Conservation (phyloP, 1,140 invertebrate species). For the Antheraea pernyi region DNA sequence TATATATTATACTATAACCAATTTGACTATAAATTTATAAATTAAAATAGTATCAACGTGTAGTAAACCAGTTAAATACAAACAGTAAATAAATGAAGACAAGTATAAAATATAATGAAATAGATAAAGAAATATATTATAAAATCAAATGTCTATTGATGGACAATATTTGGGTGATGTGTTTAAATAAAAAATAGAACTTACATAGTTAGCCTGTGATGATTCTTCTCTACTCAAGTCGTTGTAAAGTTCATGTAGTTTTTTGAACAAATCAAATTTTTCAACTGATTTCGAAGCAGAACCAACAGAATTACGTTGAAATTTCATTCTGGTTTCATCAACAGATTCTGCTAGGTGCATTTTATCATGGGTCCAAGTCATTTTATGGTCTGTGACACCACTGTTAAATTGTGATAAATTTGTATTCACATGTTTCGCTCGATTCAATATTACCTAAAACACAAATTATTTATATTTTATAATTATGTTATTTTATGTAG, state of each 20-base stretch:
- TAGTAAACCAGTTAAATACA: no score
- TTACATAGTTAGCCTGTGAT: slow-evolving; percentile 73
- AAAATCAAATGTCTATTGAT: not conserved
- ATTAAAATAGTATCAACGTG: no score
- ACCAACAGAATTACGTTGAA: slow-evolving; percentile 66
- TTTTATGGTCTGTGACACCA: slow-evolving; percentile 74
- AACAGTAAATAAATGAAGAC: no score
- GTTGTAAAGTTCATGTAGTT: slow-evolving; percentile 80
- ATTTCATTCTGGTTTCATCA: slow-evolving; percentile 72
- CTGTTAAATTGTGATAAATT: slow-evolving; percentile 67
- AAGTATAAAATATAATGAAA: slow-evolving; percentile 12
- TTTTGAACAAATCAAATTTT: slow-evolving; percentile 81
- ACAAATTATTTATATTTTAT: slow-evolving; percentile 26
- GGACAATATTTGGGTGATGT: no score
- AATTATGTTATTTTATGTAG: slow-evolving; percentile 22
- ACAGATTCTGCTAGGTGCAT: slow-evolving; percentile 64
- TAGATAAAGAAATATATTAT: not conserved
- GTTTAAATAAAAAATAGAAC: slow-evolving; percentile 18
- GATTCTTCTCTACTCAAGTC: slow-evolving; percentile 74
- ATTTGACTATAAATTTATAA: no score
- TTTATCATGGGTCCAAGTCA: slow-evolving; percentile 77
- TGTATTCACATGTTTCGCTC: slow-evolving; percentile 73
- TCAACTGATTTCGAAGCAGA: slow-evolving; percentile 59
- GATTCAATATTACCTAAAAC: slow-evolving; percentile 71
- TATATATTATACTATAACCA: no score